These are phyloP conservation scores for Hydropotes inermis DNA, from an alignment of 2,113 vertebrate species.

Conservation along the genomic window DNA sequence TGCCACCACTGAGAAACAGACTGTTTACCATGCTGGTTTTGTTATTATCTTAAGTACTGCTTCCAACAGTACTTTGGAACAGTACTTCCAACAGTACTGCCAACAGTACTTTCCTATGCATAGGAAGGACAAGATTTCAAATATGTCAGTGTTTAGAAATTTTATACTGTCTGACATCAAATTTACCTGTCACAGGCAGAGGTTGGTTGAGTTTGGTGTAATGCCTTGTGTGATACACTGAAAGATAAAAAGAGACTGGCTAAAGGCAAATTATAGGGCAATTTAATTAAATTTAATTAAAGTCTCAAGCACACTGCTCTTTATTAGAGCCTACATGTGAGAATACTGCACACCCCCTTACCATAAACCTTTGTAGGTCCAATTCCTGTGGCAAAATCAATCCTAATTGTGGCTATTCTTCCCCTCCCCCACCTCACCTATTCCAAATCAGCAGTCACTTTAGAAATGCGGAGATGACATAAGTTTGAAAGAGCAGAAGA, in stretches of 20 bases:
- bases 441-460: neutral
- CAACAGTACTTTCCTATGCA: neutral
- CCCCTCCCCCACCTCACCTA: too few relatives aligned
- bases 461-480: neutral
- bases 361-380: neutral
- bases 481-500: neutral
- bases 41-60: neutral
- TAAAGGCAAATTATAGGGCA: neutral
- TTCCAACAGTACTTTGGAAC: neutral
- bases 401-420: neutral
- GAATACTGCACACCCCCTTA: neutral
- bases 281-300: neutral
- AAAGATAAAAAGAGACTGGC: neutral
- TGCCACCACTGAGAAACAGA: neutral
- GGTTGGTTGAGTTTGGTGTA: neutral
- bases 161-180: neutral
- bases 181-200: neutral
- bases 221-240: neutral
- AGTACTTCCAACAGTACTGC: neutral
- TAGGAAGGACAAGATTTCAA: neutral
- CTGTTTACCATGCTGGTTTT: neutral
- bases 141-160: neutral
- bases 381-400: neutral
- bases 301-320: neutral
- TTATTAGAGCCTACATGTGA: accelerated